Base-by-base conservation (phyloP, 2,888 invertebrate species). In the Podabrus alpinus region DNA sequence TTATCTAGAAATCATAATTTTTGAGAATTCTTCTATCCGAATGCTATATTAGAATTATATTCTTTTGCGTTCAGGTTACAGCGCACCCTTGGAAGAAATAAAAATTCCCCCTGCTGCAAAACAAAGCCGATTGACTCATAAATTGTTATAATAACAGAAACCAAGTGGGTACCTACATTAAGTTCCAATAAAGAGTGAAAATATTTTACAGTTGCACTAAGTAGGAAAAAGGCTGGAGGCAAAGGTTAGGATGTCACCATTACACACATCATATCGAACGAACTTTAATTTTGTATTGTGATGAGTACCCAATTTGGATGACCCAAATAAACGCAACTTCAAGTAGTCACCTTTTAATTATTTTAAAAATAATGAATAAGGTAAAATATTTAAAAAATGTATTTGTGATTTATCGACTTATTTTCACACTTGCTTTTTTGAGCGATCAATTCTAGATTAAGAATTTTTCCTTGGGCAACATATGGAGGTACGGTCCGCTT, bases 401-500 rank as follows among this genome's bases (percentile, higher is more conserved):
- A 7, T n/a, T n/a, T 9, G 45, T 45, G 45, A 45, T 45, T 45
- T 45, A 45, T 45, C 9, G 45, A 45, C 45, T 45, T 45, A 45
- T 45, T 45, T 45, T 45, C 45, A 45, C 45, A 45, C 45, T 45
- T 45, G 45, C 45, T 45, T 45, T 45, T 45, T 45, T 45, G 45
- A 45, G 45, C 45, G 45, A 45, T 45, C n/a, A 45, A 45, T 45
- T 45, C 45, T 45, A 45, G 45, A 45, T 45, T 45, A 45, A 45
- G 45, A 45, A 45, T 45, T 45, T 67, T 67, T 29, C 68, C 71
- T 71, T 68, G 62, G 62, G 62, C 15, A 64, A 64, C 21, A 64
- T 64, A 64, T 64, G 62, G 62, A 64, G 62, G 72, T 67, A 70
- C 61, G 77, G 76, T 78, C 80, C 78, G 80, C 81, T 81, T 81